Base-by-base conservation (phyloP, 2,113 vertebrate species). In the Nerophis lumbriciformis region DNA sequence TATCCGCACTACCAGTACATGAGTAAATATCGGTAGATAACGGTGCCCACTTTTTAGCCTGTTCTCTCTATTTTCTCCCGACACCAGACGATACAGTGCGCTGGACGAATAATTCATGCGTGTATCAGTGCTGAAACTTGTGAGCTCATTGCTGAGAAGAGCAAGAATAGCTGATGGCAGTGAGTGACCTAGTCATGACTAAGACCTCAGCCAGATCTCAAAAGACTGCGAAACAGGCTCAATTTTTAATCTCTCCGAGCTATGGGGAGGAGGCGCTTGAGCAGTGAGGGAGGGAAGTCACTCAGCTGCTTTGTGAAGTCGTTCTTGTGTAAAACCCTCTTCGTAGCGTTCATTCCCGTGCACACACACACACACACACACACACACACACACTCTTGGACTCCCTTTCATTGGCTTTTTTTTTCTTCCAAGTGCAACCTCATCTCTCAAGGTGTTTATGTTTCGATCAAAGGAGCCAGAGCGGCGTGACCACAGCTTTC, bases 381-480 rank as follows among this genome's bases (percentile, higher is more conserved):
- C 42, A 45, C 42, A 12, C 5, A 8, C 42, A 12, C 35, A 44
- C 45, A 16, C 57, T 61, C 47, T 56, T 63, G 47, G 45, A 78
- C 53, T 65, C 59, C 47, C 64, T 69, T 65, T 75, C 57, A 56
- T 57, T 4, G 7, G 19, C 50, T 68, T 61, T 60, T 63, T 82
- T 10, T 15, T 50, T 50, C 7, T 9, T 74, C 72, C 12, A 6
- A 67, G 69, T 69, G 75, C 37, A 28, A 66, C 72, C 62, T 70
- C 73, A 82, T 80, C 68, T 83, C 79, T 80, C 65, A 78, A 73
- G 83, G 78, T 85, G 83, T 86, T 87, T 86, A 87, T 85, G 83
- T 90, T 89, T 88, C 78, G 87, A 87, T 89, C 87, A 85, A 85
- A 87, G 59, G 81, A 86, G 59, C 75, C 68, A 84, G 57, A 84